phyloP scores from a whole-genome alignment of 2,797 vertebrate genomes.

The Pterois miles region DNA sequence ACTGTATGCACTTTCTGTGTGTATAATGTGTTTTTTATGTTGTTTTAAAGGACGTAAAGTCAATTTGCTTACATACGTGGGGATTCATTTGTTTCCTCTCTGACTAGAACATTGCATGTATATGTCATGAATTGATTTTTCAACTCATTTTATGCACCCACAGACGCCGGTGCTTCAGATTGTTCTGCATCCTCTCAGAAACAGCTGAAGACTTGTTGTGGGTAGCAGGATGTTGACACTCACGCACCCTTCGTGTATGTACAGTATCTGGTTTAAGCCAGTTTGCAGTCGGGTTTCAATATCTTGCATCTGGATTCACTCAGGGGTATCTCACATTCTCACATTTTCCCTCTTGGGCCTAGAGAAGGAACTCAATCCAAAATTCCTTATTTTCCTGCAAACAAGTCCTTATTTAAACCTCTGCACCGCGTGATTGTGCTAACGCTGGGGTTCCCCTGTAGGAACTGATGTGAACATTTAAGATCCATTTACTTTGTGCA shows the following conservation, averaged over 20 bases:
- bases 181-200: background rate
- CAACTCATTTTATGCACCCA: background rate
- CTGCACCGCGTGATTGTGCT: background rate
- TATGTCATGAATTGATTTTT: background rate
- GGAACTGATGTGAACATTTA: background rate
- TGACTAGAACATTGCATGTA: conserved; percentile 46
- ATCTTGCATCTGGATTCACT: conserved; percentile 44
- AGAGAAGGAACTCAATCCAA: background rate
- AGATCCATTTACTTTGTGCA: background rate
- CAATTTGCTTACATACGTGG: background rate
- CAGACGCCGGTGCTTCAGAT: background rate
- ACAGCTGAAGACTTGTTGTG: background rate
- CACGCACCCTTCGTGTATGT: background rate
- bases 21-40: conserved; percentile 38
- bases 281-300: conserved; percentile 16
- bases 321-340: background rate
- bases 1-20: conserved; percentile 20
- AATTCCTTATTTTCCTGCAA: background rate
- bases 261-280: conserved; percentile 38
- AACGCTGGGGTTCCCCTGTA: background rate
- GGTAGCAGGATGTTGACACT: conserved; percentile 48
- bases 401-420: background rate
- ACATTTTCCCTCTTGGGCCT: conserved; percentile 7
- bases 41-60: background rate
- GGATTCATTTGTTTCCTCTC: conserved; percentile 22